Evolutionary conservation across 2,888 invertebrate species (phyloP).

Genomic region (Hyles lineata): DNA sequence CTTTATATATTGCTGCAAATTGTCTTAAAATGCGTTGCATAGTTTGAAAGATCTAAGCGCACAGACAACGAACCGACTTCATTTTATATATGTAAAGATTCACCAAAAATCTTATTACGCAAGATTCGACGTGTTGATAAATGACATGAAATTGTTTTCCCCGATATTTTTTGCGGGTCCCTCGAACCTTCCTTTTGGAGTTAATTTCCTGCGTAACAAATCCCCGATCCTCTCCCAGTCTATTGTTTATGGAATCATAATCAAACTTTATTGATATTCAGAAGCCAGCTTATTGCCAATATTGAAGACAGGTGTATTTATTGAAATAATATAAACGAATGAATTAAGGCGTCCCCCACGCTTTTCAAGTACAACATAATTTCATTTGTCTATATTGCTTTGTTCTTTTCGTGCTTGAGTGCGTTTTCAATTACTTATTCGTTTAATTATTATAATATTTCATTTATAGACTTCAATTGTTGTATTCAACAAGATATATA

Average conservation of each 20-base stretch:
- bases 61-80: too few species aligned
- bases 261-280: conserved; percentile 40
- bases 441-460: not conserved
- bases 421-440: not conserved
- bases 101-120: not conserved
- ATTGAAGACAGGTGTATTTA: conserved; percentile 21
- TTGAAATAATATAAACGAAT: conserved; percentile 7
- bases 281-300: conserved; percentile 22
- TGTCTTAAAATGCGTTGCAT: too few species aligned
- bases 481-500: too few species aligned
- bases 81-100: too few species aligned
- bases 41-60: too few species aligned
- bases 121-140: not conserved
- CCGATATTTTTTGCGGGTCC: conserved; percentile 34
- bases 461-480: not conserved
- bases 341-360: not conserved
- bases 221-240: conserved; percentile 34
- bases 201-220: conserved; percentile 52
- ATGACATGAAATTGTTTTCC: conserved; percentile 28
- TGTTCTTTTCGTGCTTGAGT: not conserved
- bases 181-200: conserved; percentile 42
- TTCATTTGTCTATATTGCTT: not conserved
- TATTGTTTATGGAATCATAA: conserved; percentile 40
- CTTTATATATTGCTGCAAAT: too few species aligned
- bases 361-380: not conserved